phyloP scores from a whole-genome alignment of 2,888 invertebrate species.

The Plebejus melissa region DNA sequence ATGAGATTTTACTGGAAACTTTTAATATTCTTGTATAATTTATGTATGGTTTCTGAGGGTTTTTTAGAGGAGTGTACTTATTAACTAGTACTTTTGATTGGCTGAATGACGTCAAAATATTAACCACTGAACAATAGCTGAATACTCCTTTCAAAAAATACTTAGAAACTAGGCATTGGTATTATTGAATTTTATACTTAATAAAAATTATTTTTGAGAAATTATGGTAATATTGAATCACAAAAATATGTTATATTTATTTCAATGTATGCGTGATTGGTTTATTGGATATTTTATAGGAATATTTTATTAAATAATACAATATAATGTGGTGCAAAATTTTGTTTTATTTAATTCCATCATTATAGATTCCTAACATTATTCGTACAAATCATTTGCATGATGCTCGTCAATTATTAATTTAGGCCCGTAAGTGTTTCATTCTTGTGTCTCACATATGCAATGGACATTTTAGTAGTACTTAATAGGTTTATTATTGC shows the following conservation, averaged over 20 bases:
- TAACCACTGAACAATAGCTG: no score
- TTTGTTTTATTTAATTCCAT: neutral
- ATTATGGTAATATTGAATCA: neutral
- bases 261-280: neutral
- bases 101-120: no score
- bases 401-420: neutral
- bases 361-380: no score
- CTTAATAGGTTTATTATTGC: neutral
- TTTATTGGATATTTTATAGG: neutral
- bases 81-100: no score
- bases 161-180: neutral
- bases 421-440: neutral
- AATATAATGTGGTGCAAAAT: neutral
- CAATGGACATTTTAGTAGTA: neutral
- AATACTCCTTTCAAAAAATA: no score
- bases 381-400: no score
- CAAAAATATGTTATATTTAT: neutral
- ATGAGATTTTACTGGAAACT: no score
- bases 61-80: no score
- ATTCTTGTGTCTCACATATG: neutral
- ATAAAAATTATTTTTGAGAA: no score
- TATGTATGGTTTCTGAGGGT: no score
- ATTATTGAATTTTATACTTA: no score
- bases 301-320: neutral
- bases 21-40: no score